Evolutionary conservation across 2,888 invertebrate species (phyloP).

Genomic region (Thereva unica): DNA sequence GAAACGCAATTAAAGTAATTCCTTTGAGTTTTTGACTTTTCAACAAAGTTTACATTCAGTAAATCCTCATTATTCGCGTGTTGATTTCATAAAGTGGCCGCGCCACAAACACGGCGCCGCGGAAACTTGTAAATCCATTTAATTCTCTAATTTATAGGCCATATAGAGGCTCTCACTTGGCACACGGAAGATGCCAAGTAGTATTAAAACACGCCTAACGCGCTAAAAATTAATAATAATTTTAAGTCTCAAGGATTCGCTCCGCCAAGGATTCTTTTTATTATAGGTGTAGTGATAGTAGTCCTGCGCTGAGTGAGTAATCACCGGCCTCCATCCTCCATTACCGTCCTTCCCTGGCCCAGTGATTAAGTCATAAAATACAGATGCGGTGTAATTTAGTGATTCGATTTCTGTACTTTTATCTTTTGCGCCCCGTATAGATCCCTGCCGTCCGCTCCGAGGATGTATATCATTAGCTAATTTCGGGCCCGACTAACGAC

Average conservation of each 20-base stretch:
- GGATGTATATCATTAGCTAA: conserved; percentile 43
- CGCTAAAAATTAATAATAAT: too few relatives aligned
- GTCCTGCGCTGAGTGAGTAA: conserved; percentile 7
- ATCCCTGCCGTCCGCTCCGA: not conserved
- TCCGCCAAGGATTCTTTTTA: not conserved
- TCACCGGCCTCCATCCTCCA: conserved; percentile 17
- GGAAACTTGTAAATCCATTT: conserved; percentile 7
- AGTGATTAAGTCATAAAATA: conserved; percentile 42
- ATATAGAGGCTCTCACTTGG: too few relatives aligned
- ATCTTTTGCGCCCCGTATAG: not conserved
- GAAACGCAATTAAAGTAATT: conserved; percentile 35
- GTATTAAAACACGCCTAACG: too few relatives aligned
- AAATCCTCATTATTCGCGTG: not conserved
- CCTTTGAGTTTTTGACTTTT: conserved; percentile 29
- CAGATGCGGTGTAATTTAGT: conserved; percentile 42
- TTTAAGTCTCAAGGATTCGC: too few relatives aligned
- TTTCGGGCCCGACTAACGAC: conserved; percentile 43
- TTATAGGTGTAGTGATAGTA: conserved; percentile 14
- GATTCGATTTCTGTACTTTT: conserved; percentile 40
- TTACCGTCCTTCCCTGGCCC: conserved; percentile 3
- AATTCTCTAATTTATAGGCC: conserved; percentile 17
- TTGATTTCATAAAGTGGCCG: conserved; percentile 9
- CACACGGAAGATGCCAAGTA: too few relatives aligned
- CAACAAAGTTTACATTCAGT: not conserved
- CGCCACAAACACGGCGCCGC: too few relatives aligned